phyloP scores from a whole-genome alignment of 2,113 vertebrate species.

The Aleadryas rufinucha region DNA sequence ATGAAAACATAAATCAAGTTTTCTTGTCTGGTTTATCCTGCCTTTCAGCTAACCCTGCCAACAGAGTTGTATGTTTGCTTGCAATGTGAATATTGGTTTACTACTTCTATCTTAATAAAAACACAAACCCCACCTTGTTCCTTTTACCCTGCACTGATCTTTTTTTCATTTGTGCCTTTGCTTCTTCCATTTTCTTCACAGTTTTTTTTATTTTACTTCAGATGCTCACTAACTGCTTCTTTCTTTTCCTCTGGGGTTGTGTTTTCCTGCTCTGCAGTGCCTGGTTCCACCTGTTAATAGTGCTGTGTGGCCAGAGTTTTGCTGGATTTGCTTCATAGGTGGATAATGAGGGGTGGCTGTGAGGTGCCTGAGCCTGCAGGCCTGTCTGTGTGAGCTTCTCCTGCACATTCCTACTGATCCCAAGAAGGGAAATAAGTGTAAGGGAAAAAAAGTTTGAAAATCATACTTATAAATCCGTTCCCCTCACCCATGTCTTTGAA shows the following conservation, averaged over 20 bases:
- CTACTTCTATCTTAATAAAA: background rate
- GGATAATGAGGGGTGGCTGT: background rate
- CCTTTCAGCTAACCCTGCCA: background rate
- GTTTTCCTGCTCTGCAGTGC: background rate
- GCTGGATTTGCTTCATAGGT: background rate
- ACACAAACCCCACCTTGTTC: background rate
- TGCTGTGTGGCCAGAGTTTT: background rate
- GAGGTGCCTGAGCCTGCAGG: background rate
- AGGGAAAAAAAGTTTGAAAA: background rate
- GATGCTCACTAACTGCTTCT: background rate
- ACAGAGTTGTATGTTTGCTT: background rate
- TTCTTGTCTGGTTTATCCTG: background rate
- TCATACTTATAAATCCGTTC: background rate
- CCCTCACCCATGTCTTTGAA: background rate
- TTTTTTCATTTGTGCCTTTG: background rate
- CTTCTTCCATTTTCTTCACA: background rate
- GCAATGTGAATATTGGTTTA: background rate
- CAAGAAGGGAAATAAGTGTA: background rate
- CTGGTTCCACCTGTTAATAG: background rate
- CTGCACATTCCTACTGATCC: background rate
- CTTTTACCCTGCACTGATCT: background rate
- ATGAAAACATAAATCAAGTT: background rate
- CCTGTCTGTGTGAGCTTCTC: background rate
- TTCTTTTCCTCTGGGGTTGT: background rate
- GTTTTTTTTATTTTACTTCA: background rate